Evolutionary conservation across 2,797 vertebrate species (phyloP).

Genomic region (Coregonus suidteri): DNA sequence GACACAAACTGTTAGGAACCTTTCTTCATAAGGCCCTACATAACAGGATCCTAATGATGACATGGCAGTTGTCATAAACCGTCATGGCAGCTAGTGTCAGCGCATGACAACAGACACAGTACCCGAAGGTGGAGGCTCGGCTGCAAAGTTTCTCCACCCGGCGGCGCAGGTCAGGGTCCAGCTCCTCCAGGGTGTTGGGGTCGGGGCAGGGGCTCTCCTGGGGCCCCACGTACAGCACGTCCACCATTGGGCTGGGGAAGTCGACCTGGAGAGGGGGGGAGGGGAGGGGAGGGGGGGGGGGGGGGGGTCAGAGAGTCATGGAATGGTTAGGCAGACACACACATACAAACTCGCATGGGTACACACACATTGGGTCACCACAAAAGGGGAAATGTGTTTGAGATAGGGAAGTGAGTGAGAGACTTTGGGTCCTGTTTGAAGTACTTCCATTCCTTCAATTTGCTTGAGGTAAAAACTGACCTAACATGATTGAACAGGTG

Average conservation of each 20-base stretch:
- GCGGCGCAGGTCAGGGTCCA: conserved; percentile 81
- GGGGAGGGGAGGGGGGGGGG: not conserved
- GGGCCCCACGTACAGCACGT: conserved; percentile 86
- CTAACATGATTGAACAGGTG: too few species aligned
- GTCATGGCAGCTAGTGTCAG: too few species aligned
- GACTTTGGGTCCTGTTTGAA: not conserved
- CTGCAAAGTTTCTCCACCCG: conserved; percentile 86
- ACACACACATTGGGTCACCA: not conserved
- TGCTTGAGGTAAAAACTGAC: too few species aligned
- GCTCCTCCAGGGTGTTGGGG: conserved; percentile 76
- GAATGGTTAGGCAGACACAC: not conserved
- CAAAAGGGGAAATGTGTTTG: not conserved
- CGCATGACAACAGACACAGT: conserved; percentile 33
- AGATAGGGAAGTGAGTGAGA: not conserved
- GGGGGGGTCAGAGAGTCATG: not conserved
- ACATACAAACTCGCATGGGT: not conserved
- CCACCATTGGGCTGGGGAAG: conserved; percentile 83
- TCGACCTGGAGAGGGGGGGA: conserved; percentile 79
- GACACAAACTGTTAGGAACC: too few species aligned
- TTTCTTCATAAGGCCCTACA: too few species aligned
- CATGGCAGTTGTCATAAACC: too few species aligned
- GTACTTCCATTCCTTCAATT: too few species aligned
- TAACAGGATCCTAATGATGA: too few species aligned
- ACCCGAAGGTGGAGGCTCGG: conserved; percentile 87
- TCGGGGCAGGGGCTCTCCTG: conserved; percentile 71